Evolutionary conservation across 2,797 vertebrate genomes (phyloP), one percentile per base, ranked within the genome.

Genomic region (Halcyon leucocephala): DNA sequence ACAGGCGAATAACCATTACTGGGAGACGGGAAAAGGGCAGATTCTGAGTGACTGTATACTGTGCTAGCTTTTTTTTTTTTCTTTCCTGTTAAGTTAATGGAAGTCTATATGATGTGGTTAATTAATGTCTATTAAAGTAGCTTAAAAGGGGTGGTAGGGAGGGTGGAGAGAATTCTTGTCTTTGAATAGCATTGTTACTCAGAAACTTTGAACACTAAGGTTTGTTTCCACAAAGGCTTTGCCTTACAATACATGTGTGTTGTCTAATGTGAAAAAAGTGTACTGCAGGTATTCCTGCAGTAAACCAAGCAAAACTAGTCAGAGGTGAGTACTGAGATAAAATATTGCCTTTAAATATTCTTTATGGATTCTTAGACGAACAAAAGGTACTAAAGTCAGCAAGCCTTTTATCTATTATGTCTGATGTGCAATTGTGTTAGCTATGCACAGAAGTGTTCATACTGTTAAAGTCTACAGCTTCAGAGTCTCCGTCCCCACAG

Each of bases 371-470:
- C 51, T 66, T 80, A 77, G 60, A 77, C 66, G 80, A 93, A 67
- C 48, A 91, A 88, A 82, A 82, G 71, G 57, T 71, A 71, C 48
- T 64, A 5, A 95, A 95, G 54, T 80, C 82, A 94, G 52, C 16
- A 80, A 91, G 52, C 37, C 35, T 85, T 90, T 90, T 86, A 51
- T 91, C 85, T 93, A 65, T 81, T 90, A 55, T 17, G n/a, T 93
- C 72, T 86, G 77, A 76, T 91, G 60, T 85, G 51, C 25, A 7
- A 4, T 42, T 60, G 67, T 91, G 69, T 91, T 81, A 87, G 51
- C 76, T 58, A 33, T 52, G 82, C 25, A 20, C 35, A 67, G 51
- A 60, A 57, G 55, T 70, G 15, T 35, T 84, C 16, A 4, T 55
- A 48, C 57, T 90, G 37, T 35, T 58, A 84, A 67, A 67, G 61